phyloP scores from a whole-genome alignment of 2,113 vertebrate species.

The Dicrurus megarhynchus region DNA sequence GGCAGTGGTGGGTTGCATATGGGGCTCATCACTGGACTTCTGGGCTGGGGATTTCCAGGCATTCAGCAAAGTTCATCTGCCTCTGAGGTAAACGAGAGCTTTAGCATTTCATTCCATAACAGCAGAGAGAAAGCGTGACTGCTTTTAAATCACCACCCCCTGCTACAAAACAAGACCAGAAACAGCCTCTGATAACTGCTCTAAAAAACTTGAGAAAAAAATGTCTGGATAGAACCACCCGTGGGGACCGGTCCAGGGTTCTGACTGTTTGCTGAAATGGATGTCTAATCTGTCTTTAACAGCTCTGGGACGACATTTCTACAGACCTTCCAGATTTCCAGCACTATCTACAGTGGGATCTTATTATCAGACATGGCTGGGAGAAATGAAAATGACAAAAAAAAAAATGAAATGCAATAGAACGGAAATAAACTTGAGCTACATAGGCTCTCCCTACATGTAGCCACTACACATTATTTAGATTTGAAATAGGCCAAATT shows the following conservation, averaged over 20 bases:
- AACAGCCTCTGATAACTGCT: constrained; percentile 39
- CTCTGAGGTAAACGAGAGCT: not conserved
- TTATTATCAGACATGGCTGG: not conserved
- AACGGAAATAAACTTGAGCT: not conserved
- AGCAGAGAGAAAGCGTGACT: not conserved
- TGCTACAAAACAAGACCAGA: not conserved
- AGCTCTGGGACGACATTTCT: not conserved
- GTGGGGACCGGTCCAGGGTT: not conserved
- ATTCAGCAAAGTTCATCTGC: not conserved
- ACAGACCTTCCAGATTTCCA: not conserved
- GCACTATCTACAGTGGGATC: not conserved
- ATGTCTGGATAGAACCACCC: constrained; percentile 15
- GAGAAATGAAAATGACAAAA: not conserved
- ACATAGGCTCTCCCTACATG: not conserved
- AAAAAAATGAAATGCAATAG: not conserved
- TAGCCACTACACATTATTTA: not conserved
- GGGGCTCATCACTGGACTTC: not conserved
- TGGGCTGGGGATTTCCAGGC: not conserved
- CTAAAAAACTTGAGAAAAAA: constrained; percentile 44
- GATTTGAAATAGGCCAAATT: not conserved
- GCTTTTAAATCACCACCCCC: not conserved
- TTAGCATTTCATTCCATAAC: not conserved
- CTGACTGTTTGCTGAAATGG: constrained; percentile 20
- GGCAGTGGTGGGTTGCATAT: not conserved
- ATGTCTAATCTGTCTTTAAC: not conserved